phyloP scores from a whole-genome alignment of 2,113 vertebrate genomes.

The Plecotus auritus region DNA sequence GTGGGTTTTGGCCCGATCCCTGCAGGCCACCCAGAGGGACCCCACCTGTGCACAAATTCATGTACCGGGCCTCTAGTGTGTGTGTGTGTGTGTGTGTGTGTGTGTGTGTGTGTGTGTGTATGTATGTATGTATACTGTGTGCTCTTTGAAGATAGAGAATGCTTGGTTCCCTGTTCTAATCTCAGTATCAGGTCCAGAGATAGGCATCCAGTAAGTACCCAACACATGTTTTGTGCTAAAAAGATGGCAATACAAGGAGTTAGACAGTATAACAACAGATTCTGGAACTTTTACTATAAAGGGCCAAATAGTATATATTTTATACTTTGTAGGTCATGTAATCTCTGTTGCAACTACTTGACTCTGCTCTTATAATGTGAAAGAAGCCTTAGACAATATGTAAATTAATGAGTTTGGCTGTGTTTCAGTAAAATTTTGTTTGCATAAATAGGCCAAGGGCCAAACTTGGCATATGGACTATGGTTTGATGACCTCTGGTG shows the following conservation, averaged over 20 bases:
- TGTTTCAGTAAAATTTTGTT: constrained; percentile 1
- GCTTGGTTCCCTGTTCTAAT: not conserved
- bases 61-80: too few relatives aligned
- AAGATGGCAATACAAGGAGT: not conserved
- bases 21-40: too few relatives aligned
- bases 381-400: not conserved
- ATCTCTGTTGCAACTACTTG: not conserved
- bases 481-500: not conserved
- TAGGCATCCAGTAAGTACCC: not conserved
- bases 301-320: not conserved
- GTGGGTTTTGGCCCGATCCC: too few relatives aligned
- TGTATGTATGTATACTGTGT: too few relatives aligned
- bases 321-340: not conserved
- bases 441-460: not conserved
- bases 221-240: not conserved
- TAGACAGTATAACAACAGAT: not conserved
- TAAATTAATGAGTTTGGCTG: not conserved
- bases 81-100: too few relatives aligned
- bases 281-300: not conserved
- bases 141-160: too few relatives aligned
- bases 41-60: too few relatives aligned
- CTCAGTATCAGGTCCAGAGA: not conserved
- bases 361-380: not conserved
- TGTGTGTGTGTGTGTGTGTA: too few relatives aligned
- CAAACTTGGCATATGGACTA: not conserved